Evolutionary conservation across 1,140 invertebrate genomes (phyloP).

Genomic region (Temnothorax nylanderi): DNA sequence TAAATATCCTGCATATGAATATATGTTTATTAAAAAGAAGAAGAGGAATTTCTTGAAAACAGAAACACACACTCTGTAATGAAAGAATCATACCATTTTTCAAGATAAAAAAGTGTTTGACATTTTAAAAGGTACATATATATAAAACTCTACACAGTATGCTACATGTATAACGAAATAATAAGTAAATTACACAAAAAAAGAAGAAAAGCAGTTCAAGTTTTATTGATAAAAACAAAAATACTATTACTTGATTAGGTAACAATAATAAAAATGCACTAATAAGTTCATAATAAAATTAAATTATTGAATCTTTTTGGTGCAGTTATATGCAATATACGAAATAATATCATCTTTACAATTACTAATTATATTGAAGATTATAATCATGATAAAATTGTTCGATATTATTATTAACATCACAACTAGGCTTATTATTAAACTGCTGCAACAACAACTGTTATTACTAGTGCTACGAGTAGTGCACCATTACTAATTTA

Average conservation of each 20-base stretch:
- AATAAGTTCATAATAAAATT: not conserved
- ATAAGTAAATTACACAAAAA: not conserved
- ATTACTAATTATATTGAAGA: not conserved
- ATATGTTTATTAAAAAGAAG: not conserved
- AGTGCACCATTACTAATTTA: not conserved
- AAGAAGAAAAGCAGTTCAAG: not conserved
- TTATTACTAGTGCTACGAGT: not conserved
- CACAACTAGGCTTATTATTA: not conserved
- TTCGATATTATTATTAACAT: slow-evolving; percentile 3
- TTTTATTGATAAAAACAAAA: slow-evolving; percentile 2
- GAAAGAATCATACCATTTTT: not conserved
- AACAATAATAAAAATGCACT: slow-evolving; percentile 11
- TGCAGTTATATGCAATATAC: not conserved
- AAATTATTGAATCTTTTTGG: not conserved
- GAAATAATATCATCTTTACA: not conserved
- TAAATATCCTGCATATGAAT: not conserved
- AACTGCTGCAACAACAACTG: not conserved
- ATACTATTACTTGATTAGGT: slow-evolving; percentile 46
- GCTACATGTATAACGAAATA: not conserved
- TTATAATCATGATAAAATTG: not conserved
- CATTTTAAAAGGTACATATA: not conserved
- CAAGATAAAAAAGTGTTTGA: not conserved
- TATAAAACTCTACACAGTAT: not conserved
- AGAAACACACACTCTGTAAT: not conserved
- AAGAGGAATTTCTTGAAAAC: not conserved